Conservation (phyloP, 2,888 invertebrate genomes). For the Macrosiphum euphorbiae region DNA sequence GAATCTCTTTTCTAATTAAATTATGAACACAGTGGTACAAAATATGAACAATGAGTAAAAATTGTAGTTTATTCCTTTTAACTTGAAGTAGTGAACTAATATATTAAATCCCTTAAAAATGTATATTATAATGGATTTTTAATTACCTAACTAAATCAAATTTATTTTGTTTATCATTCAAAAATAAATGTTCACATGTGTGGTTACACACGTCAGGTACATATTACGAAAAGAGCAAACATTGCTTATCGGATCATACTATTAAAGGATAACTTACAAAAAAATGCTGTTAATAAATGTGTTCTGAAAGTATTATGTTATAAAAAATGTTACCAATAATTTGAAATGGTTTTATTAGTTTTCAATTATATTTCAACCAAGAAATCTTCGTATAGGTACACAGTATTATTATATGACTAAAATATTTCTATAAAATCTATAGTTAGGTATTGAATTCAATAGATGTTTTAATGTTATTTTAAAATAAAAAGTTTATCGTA, state of each 20-base stretch:
- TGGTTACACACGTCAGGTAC: not conserved
- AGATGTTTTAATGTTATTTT: not conserved
- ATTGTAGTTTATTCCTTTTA: not conserved
- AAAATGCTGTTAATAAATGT: not conserved
- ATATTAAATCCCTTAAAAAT: not conserved
- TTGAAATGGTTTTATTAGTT: not conserved
- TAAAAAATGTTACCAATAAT: not conserved
- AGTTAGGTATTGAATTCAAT: not conserved
- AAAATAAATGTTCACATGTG: not conserved
- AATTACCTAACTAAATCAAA: not conserved
- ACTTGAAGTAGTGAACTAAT: not conserved
- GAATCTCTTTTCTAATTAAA: not conserved
- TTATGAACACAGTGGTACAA: not conserved
- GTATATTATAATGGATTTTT: not conserved
- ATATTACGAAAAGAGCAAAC: not conserved
- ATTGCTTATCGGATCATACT: not conserved
- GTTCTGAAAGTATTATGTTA: not conserved
- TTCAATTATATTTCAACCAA: not conserved
- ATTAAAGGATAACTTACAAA: not conserved
- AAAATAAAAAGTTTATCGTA: not conserved
- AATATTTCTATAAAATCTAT: not conserved
- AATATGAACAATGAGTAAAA: not conserved
- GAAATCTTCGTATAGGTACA: not conserved
- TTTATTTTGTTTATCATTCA: not conserved
- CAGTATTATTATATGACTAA: not conserved